phyloP scores from a whole-genome alignment of 1,140 invertebrate species.

The Drosophila arizonae region DNA sequence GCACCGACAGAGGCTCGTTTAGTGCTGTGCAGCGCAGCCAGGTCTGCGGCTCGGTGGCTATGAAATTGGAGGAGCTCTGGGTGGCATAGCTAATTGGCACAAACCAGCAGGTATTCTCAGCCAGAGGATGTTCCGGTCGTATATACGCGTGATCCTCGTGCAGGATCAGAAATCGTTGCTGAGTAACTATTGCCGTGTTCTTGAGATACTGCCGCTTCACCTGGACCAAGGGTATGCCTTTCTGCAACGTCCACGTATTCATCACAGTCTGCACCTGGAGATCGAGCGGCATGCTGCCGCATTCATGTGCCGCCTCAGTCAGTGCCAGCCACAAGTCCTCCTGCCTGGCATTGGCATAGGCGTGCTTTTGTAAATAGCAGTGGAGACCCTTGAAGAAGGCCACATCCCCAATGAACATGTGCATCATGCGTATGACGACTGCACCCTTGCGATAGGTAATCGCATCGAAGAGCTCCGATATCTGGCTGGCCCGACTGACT shows the following conservation, averaged over 20 bases:
- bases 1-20: conserved; percentile 19
- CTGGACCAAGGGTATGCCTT: conserved; percentile 90
- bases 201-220: conserved; percentile 85
- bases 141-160: neutral
- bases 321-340: conserved; percentile 91
- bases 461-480: conserved; percentile 92
- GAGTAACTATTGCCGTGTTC: conserved; percentile 83
- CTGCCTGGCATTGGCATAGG: conserved; percentile 89
- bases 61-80: conserved; percentile 85
- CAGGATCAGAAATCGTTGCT: conserved; percentile 82
- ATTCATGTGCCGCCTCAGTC: conserved; percentile 84
- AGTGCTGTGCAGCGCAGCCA: conserved; percentile 84
- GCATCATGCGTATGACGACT: conserved; percentile 93
- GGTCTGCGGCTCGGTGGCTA: conserved; percentile 84
- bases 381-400: conserved; percentile 87
- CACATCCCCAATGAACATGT: conserved; percentile 90
- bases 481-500: conserved; percentile 88
- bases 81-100: conserved; percentile 87
- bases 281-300: conserved; percentile 83
- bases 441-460: conserved; percentile 95
- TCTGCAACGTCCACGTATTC: conserved; percentile 92
- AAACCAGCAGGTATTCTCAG: conserved; percentile 83
- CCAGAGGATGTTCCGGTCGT: neutral
- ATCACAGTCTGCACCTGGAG: conserved; percentile 87
- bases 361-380: conserved; percentile 86